Evolutionary conservation across 2,888 invertebrate genomes (phyloP), one percentile per base, ranked within the genome.

Genomic region (Epinotia demarniana): DNA sequence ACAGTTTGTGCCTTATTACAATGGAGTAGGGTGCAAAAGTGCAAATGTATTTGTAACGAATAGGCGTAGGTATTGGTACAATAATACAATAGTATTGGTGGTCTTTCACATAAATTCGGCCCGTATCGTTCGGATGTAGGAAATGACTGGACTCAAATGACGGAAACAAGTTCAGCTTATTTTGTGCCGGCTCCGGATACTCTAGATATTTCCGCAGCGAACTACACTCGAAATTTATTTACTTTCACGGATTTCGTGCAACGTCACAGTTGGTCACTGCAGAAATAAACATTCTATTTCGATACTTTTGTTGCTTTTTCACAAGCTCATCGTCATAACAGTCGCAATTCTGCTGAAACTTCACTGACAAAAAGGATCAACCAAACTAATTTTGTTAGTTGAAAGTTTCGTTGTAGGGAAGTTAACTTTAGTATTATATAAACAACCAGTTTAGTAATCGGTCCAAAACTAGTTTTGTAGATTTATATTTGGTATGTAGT

Each of bases 161-260:
- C 87, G 87, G 88, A 88, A 87, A 84, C 86, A 83, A 83, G 84
- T 85, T 84, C 83, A 86, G 86, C 86, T 85, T 87, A 88, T 87
- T 74, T 88, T 85, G 85, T 84, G 80, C 83, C 81, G 82, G 80
- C 79, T 80, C 84, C 88, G 87, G 87, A 87, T 84, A 82, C 84
- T 83, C 83, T 80, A 82, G 77, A 81, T 80, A 80, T 83, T 82
- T 84, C 82, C 84, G 83, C 82, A 78, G 81, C 83, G 82, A 82
- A 80, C 80, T 78, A 78, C 69, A 79, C 82, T 80, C 71, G 80
- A 81, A 72, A 86, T 77, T 71, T 83, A 84, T 77, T 83, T 82
- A 79, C 81, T 78, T 77, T 85, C 79, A 66, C 19, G 12, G 39
- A 11, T 61, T 39, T 67, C 23, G 58, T 57, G 66, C 72, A 23